phyloP scores from a whole-genome alignment of 2,888 invertebrate species.

The Meiosimyza platycephala region DNA sequence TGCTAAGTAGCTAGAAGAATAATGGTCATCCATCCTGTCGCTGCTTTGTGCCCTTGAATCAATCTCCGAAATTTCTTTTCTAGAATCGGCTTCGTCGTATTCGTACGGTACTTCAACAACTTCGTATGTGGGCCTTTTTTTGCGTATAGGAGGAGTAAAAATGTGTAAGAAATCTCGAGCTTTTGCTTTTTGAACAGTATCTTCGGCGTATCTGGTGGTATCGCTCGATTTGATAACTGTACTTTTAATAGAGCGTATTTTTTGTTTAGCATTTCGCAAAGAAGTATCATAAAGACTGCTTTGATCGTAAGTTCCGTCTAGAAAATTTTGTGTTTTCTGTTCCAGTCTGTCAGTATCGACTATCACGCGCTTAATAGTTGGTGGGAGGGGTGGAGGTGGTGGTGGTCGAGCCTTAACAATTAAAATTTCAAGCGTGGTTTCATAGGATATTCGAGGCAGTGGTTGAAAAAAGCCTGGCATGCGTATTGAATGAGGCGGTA shows the following conservation, averaged over 20 bases:
- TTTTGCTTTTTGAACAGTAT: slow-evolving; percentile 67
- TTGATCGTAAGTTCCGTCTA: slow-evolving; percentile 63
- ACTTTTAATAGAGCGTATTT: slow-evolving; percentile 65
- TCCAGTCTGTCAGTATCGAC: slow-evolving; percentile 66
- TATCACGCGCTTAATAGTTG: slow-evolving; percentile 62
- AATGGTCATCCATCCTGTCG: slow-evolving; percentile 62
- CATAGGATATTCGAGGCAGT: slow-evolving; percentile 65
- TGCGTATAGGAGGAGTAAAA: slow-evolving; percentile 63
- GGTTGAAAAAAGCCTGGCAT: slow-evolving; percentile 68
- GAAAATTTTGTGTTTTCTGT: slow-evolving; percentile 64
- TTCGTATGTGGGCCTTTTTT: slow-evolving; percentile 64
- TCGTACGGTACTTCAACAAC: slow-evolving; percentile 62
- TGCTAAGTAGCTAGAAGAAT: slow-evolving; percentile 70
- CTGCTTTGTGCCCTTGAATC: slow-evolving; percentile 60
- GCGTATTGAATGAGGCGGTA: slow-evolving; percentile 62
- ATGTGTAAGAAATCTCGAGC: slow-evolving; percentile 66
- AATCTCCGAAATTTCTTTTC: slow-evolving; percentile 59
- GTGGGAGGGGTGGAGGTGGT: slow-evolving; percentile 62
- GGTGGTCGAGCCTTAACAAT: slow-evolving; percentile 62
- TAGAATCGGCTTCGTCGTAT: slow-evolving; percentile 59
- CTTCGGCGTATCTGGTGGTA: slow-evolving; percentile 66
- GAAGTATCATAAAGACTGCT: slow-evolving; percentile 60
- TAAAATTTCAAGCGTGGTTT: slow-evolving; percentile 66
- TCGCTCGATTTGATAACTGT: slow-evolving; percentile 65
- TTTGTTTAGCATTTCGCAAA: slow-evolving; percentile 65